These are phyloP conservation scores for Macrocentrus cingulum DNA, from an alignment of 1,140 invertebrate genomes.

Conservation along the genomic window DNA sequence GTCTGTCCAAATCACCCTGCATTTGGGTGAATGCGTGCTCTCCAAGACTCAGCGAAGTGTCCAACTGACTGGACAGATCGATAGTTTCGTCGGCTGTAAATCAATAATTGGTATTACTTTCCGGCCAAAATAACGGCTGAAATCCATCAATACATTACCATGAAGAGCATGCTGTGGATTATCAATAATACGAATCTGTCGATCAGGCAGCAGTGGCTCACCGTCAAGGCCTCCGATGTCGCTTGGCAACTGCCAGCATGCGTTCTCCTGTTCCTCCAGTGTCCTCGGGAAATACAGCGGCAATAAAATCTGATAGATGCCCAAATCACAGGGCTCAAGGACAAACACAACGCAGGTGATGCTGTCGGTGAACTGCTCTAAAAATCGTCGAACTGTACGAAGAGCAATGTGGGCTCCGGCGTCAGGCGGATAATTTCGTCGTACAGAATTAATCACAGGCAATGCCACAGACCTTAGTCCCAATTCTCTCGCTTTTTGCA, in stretches of 20 bases:
- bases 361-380: conserved; percentile 73
- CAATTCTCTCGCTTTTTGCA: conserved; percentile 75
- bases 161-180: conserved; percentile 79
- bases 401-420: conserved; percentile 87
- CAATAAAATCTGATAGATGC: conserved; percentile 78
- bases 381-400: conserved; percentile 83
- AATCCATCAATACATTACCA: conserved; percentile 36
- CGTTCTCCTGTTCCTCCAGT: conserved; percentile 75
- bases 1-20: conserved; percentile 85
- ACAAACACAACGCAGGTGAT: conserved; percentile 77
- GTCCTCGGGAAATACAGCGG: conserved; percentile 88
- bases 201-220: conserved; percentile 77
- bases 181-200: conserved; percentile 88
- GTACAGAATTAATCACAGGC: conserved; percentile 74
- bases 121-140: background rate
- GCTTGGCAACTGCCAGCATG: conserved; percentile 71
- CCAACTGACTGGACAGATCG: conserved; percentile 68
- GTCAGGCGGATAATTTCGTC: conserved; percentile 83
- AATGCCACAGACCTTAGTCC: conserved; percentile 76
- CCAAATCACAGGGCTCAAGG: conserved; percentile 68
- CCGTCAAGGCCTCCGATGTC: conserved; percentile 76
- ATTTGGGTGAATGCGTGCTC: conserved; percentile 80
- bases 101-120: background rate
- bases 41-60: conserved; percentile 67
- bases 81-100: conserved; percentile 68